Evolutionary conservation across 2,797 vertebrate species (phyloP).

Genomic region (Podarcis siculus): DNA sequence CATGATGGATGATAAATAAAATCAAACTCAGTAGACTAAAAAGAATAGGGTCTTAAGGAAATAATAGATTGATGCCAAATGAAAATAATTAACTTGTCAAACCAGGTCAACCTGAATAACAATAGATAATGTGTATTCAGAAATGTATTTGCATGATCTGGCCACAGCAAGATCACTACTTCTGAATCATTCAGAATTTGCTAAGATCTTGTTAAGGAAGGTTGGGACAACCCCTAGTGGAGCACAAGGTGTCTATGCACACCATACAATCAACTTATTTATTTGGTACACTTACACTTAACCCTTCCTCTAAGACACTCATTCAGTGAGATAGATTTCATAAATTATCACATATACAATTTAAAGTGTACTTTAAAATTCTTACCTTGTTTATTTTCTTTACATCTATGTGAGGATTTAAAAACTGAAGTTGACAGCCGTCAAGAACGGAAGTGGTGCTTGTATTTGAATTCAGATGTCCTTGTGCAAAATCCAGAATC

Average conservation of each 20-base stretch:
- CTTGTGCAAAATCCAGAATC: background rate
- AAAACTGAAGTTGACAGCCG: background rate
- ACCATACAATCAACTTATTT: background rate
- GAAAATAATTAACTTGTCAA: background rate
- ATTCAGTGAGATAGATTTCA: background rate
- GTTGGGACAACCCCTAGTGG: background rate
- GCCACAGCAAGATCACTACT: background rate
- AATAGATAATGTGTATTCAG: too few species aligned
- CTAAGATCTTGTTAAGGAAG: background rate
- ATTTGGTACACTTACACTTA: background rate
- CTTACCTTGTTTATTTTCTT: background rate
- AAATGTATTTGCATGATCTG: background rate
- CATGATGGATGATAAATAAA: slow-evolving; percentile 7
- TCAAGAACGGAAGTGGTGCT: background rate
- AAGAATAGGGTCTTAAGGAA: background rate
- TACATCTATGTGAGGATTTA: background rate
- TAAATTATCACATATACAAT: background rate
- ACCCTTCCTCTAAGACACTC: background rate
- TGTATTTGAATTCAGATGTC: background rate
- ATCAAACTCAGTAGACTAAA: background rate
- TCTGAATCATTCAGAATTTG: background rate
- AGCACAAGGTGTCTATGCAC: too few species aligned
- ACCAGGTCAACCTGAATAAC: background rate
- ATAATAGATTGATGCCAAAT: background rate
- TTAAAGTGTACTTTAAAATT: background rate